Base-by-base conservation (phyloP, 2,113 vertebrate genomes). In the Gobius niger region DNA sequence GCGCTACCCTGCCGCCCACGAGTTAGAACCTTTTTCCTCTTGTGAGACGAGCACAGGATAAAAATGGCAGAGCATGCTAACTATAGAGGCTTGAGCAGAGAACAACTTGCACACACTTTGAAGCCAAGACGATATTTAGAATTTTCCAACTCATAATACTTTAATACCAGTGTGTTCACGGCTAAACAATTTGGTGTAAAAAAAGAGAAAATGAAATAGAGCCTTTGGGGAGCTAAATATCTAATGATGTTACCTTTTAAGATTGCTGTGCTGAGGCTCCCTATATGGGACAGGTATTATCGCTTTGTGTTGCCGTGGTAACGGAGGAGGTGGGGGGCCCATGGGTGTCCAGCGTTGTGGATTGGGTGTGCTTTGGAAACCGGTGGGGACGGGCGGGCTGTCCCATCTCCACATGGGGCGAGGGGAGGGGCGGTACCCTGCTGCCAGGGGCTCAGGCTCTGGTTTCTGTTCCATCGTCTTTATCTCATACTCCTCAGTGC, bases 401-500 rank as follows among this genome's bases (percentile, higher is more conserved):
- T 95, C 95, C 95, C 95, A 96, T 56, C 95, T 93, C 94, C 95
- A 96, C 2, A 86, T 80, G 24, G 91, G 92, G 40, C 95, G 93
- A 68, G 93, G 93, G 0, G 93, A 93, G n/a, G 94, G 91, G 47
- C 93, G 88, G 85, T 93, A 93, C n/a, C 92, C 92, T 0, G 88
- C 84, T 0, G 90, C 79, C 78, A 93, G n/a, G 44, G 85, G 93
- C 71, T 96, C 95, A 0, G 89, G 56, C 46, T 96, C 96, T 0
- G 82, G 71, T 85, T 94, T 95, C 63, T 93, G 88, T 77, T 97
- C 96, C 69, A 92, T 86, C 15, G 88, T 88, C 88, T 90, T 95
- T 91, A 94, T 92, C 85, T 95, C 94, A 56, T 94, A 92, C 73
- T 96, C 93, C 78, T 97, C 95, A 0, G 94, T 94, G 93, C 95